A percentile compares a stretch with the other conserved stretches of the same genome.
These are phyloP conservation scores for Cryptomyrus ogoouensis DNA, from an alignment of 2,113 vertebrate species.

Conservation along the genomic window DNA sequence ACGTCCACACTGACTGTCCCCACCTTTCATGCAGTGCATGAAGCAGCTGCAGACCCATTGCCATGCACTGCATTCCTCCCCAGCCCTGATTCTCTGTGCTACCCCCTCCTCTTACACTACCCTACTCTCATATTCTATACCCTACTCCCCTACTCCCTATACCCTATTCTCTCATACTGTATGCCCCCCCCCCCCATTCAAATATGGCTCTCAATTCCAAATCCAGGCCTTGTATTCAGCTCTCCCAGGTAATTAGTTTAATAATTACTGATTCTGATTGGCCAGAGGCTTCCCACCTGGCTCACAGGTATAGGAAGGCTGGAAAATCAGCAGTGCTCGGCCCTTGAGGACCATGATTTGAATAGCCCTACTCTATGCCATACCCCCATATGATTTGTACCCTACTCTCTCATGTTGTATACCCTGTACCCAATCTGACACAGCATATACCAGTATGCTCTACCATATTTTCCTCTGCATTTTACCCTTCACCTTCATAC, in stretches of 20 bases:
- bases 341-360: not conserved
- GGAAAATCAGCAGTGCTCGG: no score
- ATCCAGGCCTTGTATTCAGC: no score
- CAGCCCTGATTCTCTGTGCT: not conserved
- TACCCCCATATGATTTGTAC: not conserved
- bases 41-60: no score
- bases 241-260: no score
- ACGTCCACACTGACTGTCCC: not conserved
- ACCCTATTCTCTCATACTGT: not conserved
- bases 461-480: not conserved
- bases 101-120: not conserved
- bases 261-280: no score
- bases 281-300: no score
- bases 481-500: not conserved
- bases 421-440: not conserved
- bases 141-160: not conserved
- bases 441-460: not conserved
- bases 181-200: not conserved
- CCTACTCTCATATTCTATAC: not conserved
- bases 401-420: not conserved
- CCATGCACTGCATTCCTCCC: not conserved
- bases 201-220: no score
- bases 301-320: no score
- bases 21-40: no score
- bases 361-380: not conserved